Conservation (phyloP, 2,113 vertebrate species). For the Ellobius talpinus region DNA sequence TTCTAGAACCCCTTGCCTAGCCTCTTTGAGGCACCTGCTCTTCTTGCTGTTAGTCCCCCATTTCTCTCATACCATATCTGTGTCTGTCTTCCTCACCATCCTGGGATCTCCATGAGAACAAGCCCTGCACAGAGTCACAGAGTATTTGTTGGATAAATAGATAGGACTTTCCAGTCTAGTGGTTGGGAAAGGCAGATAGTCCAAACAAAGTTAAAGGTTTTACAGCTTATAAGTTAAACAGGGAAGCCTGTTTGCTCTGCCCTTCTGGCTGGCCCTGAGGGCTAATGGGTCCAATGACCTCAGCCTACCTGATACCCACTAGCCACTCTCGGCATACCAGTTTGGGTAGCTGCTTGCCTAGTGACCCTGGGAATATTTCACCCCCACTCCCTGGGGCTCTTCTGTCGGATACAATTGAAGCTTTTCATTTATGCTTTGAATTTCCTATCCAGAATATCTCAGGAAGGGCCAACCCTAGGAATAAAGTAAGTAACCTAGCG, state of each 20-base stretch:
- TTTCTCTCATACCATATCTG: constrained; percentile 8
- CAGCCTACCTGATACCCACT: background rate
- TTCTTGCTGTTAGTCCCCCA: background rate
- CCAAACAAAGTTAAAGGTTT: constrained; percentile 50
- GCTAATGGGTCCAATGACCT: constrained; percentile 36
- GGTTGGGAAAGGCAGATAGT: background rate
- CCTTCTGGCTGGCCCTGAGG: background rate
- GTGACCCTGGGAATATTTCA: background rate
- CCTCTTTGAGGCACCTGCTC: background rate
- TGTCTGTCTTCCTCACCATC: constrained; percentile 48
- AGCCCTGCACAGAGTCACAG: constrained; percentile 15
- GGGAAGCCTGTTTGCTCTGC: constrained; percentile 9
- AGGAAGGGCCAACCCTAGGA: constrained; percentile 35
- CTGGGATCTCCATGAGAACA: background rate
- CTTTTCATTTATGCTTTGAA: constrained; percentile 34
- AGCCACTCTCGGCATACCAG: constrained; percentile 2
- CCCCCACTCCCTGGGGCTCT: background rate
- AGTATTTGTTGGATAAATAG: constrained; percentile 35
- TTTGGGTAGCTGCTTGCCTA: background rate
- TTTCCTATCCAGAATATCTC: constrained; percentile 36
- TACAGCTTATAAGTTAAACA: background rate
- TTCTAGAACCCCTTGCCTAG: background rate
- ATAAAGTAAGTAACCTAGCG: constrained; percentile 36
- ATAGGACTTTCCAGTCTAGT: background rate
- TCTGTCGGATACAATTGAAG: background rate